A percentile compares a stretch with the other conserved stretches of the same genome.
These are phyloP conservation scores for Aldabrachelys gigantea DNA, from an alignment of 2,113 vertebrate species.

Conservation along the genomic window DNA sequence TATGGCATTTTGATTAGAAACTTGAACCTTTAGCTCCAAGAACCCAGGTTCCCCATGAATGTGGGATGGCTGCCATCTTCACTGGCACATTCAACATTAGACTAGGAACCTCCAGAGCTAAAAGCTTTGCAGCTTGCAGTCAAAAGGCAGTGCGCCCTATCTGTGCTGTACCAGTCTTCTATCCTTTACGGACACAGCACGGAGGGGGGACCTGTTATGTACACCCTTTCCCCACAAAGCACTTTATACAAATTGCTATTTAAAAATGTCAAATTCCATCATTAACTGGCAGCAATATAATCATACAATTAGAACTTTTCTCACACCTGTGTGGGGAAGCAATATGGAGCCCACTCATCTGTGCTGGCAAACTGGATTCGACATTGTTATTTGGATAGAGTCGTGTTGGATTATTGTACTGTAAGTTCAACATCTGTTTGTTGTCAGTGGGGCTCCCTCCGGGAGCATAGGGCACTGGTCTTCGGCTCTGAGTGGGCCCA, in stretches of 20 bases:
- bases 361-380: conserved; percentile 81
- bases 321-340: conserved; percentile 85
- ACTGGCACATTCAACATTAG: rapidly evolving
- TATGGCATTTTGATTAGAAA: neutral
- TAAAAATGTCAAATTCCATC: neutral
- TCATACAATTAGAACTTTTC: neutral
- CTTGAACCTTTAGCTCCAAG: neutral
- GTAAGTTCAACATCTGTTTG: conserved; percentile 77
- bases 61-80: neutral
- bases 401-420: conserved; percentile 84
- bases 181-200: neutral
- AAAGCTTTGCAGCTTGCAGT: neutral
- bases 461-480: conserved; percentile 63
- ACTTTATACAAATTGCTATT: neutral
- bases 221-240: too few relatives aligned
- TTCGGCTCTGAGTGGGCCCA: conserved; percentile 79
- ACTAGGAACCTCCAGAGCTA: rapidly evolving
- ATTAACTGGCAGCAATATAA: too few relatives aligned
- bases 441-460: conserved; percentile 79
- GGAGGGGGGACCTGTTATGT: neutral
- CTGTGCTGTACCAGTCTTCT: neutral
- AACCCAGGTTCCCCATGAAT: rapidly evolving
- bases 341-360: conserved; percentile 88
- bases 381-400: conserved; percentile 79
- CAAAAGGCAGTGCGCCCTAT: neutral